phyloP scores from a whole-genome alignment of 2,888 invertebrate genomes.

The Bhutanitis thaidina region DNA sequence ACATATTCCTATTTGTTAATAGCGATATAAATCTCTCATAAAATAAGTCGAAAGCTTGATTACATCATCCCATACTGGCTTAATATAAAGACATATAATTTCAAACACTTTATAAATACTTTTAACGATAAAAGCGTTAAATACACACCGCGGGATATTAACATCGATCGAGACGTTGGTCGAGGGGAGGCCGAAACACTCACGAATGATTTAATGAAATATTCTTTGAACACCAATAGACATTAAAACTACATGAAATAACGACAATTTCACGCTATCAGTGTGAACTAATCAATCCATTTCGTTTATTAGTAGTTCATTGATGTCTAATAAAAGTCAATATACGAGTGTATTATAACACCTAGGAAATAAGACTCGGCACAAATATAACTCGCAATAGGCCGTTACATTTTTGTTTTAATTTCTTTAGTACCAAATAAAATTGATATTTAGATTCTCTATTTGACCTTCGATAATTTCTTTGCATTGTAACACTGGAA shows the following conservation, averaged over 20 bases:
- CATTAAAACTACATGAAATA: constrained; percentile 29
- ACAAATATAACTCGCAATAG: too few relatives aligned
- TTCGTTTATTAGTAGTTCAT: too few relatives aligned
- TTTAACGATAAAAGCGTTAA: constrained; percentile 20
- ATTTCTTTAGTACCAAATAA: too few relatives aligned
- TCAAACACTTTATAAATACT: constrained; percentile 22
- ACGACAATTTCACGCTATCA: constrained; percentile 1
- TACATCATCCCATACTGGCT: constrained; percentile 20
- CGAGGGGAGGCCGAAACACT: constrained; percentile 18
- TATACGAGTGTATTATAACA: too few relatives aligned
- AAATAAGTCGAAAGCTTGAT: constrained; percentile 21
- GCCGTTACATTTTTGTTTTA: too few relatives aligned
- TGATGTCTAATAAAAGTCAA: too few relatives aligned
- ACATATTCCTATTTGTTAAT: constrained; percentile 9
- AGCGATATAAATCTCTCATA: constrained; percentile 21
- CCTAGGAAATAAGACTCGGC: too few relatives aligned
- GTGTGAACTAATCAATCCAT: not conserved
- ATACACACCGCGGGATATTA: constrained; percentile 14
- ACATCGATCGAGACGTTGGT: constrained; percentile 16
- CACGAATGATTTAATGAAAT: constrained; percentile 17
- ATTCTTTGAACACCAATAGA: constrained; percentile 41
- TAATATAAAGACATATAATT: constrained; percentile 23
- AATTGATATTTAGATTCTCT: too few relatives aligned
- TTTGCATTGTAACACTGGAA: too few relatives aligned
- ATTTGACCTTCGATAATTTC: too few relatives aligned